These are phyloP conservation scores for Anguilla japonica DNA, from an alignment of 2,113 vertebrate species.

Conservation along the genomic window DNA sequence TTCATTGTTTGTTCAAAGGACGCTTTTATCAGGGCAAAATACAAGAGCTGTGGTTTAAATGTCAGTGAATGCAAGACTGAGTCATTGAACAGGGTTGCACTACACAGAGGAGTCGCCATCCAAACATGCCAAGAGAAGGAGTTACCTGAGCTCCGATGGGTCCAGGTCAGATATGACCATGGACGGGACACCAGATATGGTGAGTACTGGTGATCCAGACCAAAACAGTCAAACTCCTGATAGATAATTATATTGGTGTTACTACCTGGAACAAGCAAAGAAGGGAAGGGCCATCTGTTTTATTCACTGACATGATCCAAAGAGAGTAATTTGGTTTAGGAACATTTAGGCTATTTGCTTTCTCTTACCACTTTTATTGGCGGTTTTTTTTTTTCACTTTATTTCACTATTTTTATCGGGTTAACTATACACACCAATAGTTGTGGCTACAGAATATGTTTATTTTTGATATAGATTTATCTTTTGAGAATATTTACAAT, in stretches of 20 bases:
- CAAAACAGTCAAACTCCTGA: neutral
- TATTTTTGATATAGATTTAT: neutral
- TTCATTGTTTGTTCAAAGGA: neutral
- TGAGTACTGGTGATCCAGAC: slow-evolving; percentile 33
- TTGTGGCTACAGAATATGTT: neutral
- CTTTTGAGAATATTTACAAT: neutral
- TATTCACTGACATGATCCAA: neutral
- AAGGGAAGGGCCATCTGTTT: no score
- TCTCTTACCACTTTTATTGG: no score
- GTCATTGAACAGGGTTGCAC: slow-evolving; percentile 32
- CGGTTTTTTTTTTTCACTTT: no score
- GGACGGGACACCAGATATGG: slow-evolving; percentile 40
- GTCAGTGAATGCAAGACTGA: neutral
- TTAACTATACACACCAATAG: neutral
- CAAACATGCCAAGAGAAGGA: slow-evolving; percentile 48
- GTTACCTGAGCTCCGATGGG: slow-evolving; percentile 47
- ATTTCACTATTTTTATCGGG: neutral
- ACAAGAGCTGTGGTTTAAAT: neutral
- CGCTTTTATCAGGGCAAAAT: neutral
- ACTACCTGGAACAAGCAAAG: neutral
- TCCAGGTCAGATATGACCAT: slow-evolving; percentile 45
- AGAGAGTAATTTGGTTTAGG: neutral
- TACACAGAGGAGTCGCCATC: slow-evolving; percentile 13
- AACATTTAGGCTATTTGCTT: neutral
- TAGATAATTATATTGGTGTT: neutral